Evolutionary conservation across 1,140 invertebrate genomes (phyloP).

Genomic region (Drosophila murphyi): DNA sequence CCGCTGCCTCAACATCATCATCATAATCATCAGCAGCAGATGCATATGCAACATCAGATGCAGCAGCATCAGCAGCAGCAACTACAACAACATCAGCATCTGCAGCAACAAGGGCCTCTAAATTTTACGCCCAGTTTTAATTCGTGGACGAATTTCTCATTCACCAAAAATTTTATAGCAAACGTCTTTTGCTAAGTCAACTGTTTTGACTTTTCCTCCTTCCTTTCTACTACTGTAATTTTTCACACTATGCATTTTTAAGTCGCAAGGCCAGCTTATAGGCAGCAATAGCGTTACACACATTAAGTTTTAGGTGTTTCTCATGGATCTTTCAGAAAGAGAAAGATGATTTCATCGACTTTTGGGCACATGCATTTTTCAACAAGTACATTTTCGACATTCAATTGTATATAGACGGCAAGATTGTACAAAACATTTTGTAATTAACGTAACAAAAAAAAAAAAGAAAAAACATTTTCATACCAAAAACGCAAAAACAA

Average conservation of each 20-base stretch:
- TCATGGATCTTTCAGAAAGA: conserved; percentile 33
- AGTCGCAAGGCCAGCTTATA: conserved; percentile 47
- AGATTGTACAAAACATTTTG: conserved; percentile 53
- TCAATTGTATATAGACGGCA: conserved; percentile 46
- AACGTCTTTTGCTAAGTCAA: conserved; percentile 82
- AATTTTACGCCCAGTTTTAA: conserved; percentile 78
- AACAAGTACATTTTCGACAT: conserved; percentile 29
- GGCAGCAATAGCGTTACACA: conserved; percentile 28
- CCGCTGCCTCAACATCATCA: conserved; percentile 30
- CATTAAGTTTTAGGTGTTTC: conserved; percentile 29
- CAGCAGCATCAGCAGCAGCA: conserved; percentile 38
- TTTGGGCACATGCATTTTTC: conserved; percentile 31
- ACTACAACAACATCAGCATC: conserved; percentile 38
- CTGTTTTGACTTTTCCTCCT: conserved; percentile 6
- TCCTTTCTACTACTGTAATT: conserved; percentile 22
- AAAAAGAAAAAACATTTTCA: conserved; percentile 52
- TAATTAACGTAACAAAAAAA: conserved; percentile 30
- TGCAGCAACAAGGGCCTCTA: conserved; percentile 39
- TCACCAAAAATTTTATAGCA: conserved; percentile 84
- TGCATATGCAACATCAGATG: conserved; percentile 27
- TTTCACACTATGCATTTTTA: conserved; percentile 42
- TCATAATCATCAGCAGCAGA: conserved; percentile 12
- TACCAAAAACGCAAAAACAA: conserved; percentile 57
- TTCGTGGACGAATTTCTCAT: conserved; percentile 84
- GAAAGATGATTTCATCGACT: not conserved